A percentile compares a stretch with the other conserved stretches of the same genome.
Conservation (phyloP, 2,888 invertebrate genomes). For the Melinaea menophilus region DNA sequence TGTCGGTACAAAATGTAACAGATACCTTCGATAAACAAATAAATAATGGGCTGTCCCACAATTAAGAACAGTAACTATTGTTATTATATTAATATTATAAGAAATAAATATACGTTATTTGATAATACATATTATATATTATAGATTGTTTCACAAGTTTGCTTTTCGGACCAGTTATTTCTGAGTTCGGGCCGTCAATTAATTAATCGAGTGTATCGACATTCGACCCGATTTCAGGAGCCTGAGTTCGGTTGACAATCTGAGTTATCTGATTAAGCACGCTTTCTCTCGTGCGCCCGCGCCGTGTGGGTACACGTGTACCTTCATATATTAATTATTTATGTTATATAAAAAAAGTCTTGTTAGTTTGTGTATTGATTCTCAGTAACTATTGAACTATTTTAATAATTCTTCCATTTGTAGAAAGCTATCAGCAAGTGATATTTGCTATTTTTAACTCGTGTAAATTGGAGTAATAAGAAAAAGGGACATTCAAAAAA, state of each 20-base stretch:
- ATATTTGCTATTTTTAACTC: no score
- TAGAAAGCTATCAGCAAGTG: no score
- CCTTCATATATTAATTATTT: no score
- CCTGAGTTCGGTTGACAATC: conserved; percentile 72
- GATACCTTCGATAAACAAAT: conserved; percentile 7
- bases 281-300: conserved; percentile 65
- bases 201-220: conserved; percentile 77
- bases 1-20: conserved; percentile 12
- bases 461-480: no score
- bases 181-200: conserved; percentile 70
- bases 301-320: conserved; percentile 36
- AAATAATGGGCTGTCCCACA: background rate
- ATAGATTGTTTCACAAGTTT: conserved; percentile 58
- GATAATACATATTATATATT: conserved; percentile 31
- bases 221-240: conserved; percentile 77
- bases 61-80: background rate
- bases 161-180: conserved; percentile 66
- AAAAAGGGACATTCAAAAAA: no score
- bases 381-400: no score
- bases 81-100: background rate
- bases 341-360: no score
- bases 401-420: no score
- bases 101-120: conserved; percentile 18
- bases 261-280: conserved; percentile 77
- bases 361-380: no score